These are phyloP conservation scores for Embidobia sp. DNA, from an alignment of 2,888 invertebrate species.

Conservation along the genomic window DNA sequence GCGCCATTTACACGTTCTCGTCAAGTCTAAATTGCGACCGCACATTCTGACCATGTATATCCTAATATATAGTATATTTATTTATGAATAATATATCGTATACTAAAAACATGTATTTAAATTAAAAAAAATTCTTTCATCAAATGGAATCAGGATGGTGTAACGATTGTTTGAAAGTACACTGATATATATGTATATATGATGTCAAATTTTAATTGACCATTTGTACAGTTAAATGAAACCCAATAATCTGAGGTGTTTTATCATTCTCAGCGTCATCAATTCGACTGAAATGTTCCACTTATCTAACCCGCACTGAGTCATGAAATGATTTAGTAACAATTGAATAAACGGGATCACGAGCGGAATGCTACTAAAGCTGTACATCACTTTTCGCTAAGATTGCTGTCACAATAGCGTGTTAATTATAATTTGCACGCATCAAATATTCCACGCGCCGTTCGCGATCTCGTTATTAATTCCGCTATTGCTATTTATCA, in stretches of 20 bases:
- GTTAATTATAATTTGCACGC: conserved; percentile 43
- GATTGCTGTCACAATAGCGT: conserved; percentile 14
- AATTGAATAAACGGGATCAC: conserved; percentile 46
- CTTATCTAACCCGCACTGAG: conserved; percentile 29
- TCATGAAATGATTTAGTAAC: conserved; percentile 56
- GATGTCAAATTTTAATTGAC: too few species aligned
- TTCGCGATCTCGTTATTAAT: background rate
- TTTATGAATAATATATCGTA: too few species aligned
- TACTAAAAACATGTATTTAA: too few species aligned
- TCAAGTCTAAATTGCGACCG: too few species aligned
- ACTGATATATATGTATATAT: too few species aligned
- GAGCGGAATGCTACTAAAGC: conserved; percentile 23
- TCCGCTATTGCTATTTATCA: background rate
- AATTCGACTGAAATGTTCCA: conserved; percentile 43
- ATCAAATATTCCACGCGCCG: conserved; percentile 2
- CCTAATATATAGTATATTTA: too few species aligned
- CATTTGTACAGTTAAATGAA: background rate
- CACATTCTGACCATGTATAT: too few species aligned
- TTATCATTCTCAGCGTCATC: conserved; percentile 26
- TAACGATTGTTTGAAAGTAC: too few species aligned
- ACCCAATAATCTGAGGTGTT: background rate
- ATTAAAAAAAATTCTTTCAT: too few species aligned
- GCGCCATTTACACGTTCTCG: too few species aligned
- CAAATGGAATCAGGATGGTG: too few species aligned
- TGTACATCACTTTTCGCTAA: conserved; percentile 50